A percentile compares a stretch with the other conserved stretches of the same genome.
phyloP scores from a whole-genome alignment of 2,113 vertebrate genomes.

The Ia io region DNA sequence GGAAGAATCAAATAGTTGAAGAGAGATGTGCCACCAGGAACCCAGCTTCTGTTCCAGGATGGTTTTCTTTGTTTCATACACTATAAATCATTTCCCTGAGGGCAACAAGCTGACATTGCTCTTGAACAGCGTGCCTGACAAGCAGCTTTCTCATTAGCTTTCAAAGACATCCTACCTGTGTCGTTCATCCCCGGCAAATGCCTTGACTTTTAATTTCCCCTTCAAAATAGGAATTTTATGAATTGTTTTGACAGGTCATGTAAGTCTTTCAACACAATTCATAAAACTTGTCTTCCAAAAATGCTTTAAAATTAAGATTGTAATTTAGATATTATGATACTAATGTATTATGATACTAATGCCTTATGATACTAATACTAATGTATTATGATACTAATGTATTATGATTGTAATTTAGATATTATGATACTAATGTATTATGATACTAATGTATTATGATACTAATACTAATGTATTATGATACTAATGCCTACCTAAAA shows the following conservation, averaged over 20 bases:
- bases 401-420: too few species aligned
- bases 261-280: conserved; percentile 12
- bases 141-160: conserved; percentile 40
- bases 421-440: too few species aligned
- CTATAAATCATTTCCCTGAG: conserved; percentile 51
- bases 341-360: too few species aligned
- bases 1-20: not conserved
- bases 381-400: too few species aligned
- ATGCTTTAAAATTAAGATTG: conserved; percentile 43
- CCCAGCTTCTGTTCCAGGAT: not conserved
- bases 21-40: not conserved
- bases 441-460: too few species aligned
- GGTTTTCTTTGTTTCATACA: not conserved
- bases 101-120: conserved; percentile 24
- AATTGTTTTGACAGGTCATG: conserved; percentile 31
- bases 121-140: conserved; percentile 38
- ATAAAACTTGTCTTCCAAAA: not conserved
- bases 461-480: too few species aligned
- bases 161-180: not conserved
- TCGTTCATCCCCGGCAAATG: not conserved
- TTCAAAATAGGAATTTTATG: conserved; percentile 26
- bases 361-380: too few species aligned
- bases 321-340: too few species aligned
- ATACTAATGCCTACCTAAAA: not conserved
- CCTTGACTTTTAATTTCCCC: conserved; percentile 51